Evolutionary conservation across 1,140 invertebrate species (phyloP), one percentile per base, ranked within the genome.

Genomic region (Manduca sexta): DNA sequence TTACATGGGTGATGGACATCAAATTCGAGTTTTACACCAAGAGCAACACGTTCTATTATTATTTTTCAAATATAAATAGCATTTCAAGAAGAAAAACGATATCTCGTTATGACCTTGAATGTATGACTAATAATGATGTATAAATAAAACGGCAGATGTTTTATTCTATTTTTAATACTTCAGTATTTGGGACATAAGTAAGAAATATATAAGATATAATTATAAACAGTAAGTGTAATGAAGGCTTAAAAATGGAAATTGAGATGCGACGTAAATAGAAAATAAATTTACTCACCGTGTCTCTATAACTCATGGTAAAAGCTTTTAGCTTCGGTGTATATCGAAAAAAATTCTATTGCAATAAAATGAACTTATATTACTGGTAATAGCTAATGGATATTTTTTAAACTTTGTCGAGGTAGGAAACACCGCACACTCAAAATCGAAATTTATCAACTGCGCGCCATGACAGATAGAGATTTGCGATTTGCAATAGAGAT

Each of bases 301-400:
- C 80, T 44, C 80, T 74, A 61, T 84, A 84, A 67, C 73, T 84
- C 79, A 83, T 83, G 53, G 64, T 80, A 41, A 33, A 33, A 31
- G 33, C 42, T 45, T 58, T 30, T n/a, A 44, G 10, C 31, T 44
- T 33, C 11, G 13, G 10, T n/a, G 16, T 17, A 18, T 34, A 6
- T 14, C 4, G 13, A 15, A 33, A 33, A 31, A 26, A 12, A 35
- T 35, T 2, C n/a, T 35, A 5, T 35, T 35, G 13, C 33, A 12
- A 35, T 12, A 35, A 35, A 12, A 12, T 35, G n/a, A 5, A 35
- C 5, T 12, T 35, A 35, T 12, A 12, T 12, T 1, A 35, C 5
- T 11, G 13, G 3, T 11, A 35, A 11, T 35, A 35, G 8, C n/a
- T 11, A 26, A 26, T 26, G 8, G 8, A 26, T 26, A 26, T 26